phyloP scores from a whole-genome alignment of 2,888 invertebrate genomes.

The Mycalesis mineus region DNA sequence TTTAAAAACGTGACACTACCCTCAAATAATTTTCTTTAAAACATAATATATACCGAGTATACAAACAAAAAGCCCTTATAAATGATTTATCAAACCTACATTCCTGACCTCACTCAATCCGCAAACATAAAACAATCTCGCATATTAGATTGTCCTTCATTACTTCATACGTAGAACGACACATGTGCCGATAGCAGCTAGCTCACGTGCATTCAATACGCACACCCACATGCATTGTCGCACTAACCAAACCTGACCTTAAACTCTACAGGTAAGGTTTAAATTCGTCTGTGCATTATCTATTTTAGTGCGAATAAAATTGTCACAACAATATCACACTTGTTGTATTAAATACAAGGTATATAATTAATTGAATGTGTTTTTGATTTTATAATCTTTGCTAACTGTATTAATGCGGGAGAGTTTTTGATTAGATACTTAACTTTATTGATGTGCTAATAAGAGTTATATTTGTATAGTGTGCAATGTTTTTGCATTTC shows the following conservation, averaged over 20 bases:
- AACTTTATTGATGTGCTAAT: fast-evolving
- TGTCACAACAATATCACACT: not conserved
- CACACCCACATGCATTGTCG: not conserved
- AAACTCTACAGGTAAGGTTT: not conserved
- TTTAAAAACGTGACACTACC: too few relatives aligned
- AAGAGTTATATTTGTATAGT: slow-evolving; percentile 4
- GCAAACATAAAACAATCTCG: slow-evolving; percentile 17
- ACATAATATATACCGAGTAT: not conserved
- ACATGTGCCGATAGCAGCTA: slow-evolving; percentile 15
- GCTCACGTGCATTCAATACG: slow-evolving; percentile 16
- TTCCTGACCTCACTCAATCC: slow-evolving; percentile 25
- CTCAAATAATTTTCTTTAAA: too few relatives aligned
- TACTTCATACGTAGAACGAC: slow-evolving; percentile 22
- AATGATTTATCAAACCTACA: slow-evolving; percentile 10
- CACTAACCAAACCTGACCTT: not conserved
- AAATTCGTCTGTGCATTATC: slow-evolving; percentile 6
- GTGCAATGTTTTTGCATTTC: not conserved
- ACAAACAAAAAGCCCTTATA: slow-evolving; percentile 1
- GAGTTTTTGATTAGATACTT: not conserved
- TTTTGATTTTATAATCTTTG: not conserved
- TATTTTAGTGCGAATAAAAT: not conserved
- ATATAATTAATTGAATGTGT: not conserved
- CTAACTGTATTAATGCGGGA: not conserved
- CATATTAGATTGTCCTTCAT: slow-evolving; percentile 22
- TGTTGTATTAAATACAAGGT: not conserved